phyloP scores from a whole-genome alignment of 2,113 vertebrate genomes.

The Camarhynchus parvulus region DNA sequence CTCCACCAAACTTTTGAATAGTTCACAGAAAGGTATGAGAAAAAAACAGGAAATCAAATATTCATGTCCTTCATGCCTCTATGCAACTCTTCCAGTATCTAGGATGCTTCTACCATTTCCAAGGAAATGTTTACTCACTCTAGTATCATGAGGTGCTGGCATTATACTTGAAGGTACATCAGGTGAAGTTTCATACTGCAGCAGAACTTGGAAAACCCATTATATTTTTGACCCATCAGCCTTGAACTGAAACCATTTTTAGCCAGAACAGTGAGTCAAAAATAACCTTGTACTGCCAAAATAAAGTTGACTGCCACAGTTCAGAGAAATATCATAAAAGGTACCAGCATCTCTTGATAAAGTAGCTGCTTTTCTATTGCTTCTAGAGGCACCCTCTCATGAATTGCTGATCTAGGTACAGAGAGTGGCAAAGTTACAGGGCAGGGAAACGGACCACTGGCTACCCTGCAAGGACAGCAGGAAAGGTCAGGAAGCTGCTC shows the following conservation, averaged over 20 bases:
- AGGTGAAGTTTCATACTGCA: neutral
- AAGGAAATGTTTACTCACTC: neutral
- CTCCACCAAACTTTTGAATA: neutral
- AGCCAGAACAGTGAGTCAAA: neutral
- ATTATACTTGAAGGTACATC: neutral
- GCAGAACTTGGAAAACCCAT: neutral
- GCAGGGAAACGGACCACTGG: neutral
- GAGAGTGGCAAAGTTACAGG: neutral
- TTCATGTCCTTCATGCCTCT: neutral
- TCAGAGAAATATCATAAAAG: neutral
- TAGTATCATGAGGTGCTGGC: neutral
- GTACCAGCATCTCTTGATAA: neutral
- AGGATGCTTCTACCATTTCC: neutral
- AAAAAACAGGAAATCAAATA: neutral
- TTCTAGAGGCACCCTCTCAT: neutral
- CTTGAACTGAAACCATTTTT: neutral
- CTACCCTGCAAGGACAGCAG: neutral
- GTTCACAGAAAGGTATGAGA: neutral
- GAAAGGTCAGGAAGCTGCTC: neutral
- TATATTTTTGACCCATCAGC: neutral
- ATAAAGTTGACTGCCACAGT: neutral
- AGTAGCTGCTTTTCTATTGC: neutral
- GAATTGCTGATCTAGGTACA: neutral
- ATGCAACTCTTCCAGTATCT: neutral
- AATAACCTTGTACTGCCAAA: neutral